These are phyloP conservation scores for Epinotia bilunana DNA, from an alignment of 2,888 invertebrate species.

Conservation along the genomic window DNA sequence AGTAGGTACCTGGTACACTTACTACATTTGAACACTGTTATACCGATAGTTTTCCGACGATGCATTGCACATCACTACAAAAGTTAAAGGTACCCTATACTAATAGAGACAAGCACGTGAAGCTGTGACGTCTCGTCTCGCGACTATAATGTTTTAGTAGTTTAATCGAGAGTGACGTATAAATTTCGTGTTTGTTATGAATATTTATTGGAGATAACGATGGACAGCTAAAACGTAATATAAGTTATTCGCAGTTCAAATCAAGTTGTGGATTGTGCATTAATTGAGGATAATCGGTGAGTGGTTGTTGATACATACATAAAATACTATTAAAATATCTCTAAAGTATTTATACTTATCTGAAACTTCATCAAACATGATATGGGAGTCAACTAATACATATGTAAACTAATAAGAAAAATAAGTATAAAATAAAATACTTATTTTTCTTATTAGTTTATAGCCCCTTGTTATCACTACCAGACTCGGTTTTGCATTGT, in stretches of 20 bases:
- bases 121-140: background rate
- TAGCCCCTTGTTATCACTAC: background rate
- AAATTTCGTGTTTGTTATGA: background rate
- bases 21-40: background rate
- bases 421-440: no score
- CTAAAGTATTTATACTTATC: background rate
- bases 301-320: background rate
- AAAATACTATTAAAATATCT: no score
- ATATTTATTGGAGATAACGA: no score
- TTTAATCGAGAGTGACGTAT: background rate
- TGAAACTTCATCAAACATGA: no score
- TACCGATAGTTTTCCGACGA: background rate
- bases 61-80: slow-evolving; percentile 5
- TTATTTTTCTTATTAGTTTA: background rate
- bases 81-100: background rate
- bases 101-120: slow-evolving; percentile 14
- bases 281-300: background rate
- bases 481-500: background rate
- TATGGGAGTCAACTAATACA: no score
- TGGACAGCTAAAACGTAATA: background rate
- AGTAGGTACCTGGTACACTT: no score
- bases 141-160: background rate
- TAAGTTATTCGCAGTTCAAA: background rate
- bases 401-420: no score
- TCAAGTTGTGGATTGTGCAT: background rate